Percentiles rank a stretch among this genome's conserved stretches.
phyloP scores from a whole-genome alignment of 2,888 invertebrate genomes.

The Sarcophaga subvicina region DNA sequence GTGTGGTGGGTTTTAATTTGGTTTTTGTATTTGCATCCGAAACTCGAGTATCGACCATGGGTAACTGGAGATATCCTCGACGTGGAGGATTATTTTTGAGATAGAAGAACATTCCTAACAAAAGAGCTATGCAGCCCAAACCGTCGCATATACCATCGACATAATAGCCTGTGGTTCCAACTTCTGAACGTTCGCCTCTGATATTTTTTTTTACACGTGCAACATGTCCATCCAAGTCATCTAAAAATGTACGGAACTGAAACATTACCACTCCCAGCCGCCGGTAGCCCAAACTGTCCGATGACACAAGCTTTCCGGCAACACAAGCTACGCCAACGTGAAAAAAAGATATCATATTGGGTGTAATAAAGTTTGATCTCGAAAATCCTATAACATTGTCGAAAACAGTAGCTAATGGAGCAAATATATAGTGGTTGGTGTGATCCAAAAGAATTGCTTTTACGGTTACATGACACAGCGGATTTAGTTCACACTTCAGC shows the following conservation, averaged over 20 bases:
- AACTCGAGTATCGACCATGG: conserved; percentile 80
- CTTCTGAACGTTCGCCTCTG: conserved; percentile 89
- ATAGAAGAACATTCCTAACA: conserved; percentile 87
- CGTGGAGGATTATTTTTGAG: conserved; percentile 88
- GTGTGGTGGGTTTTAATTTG: conserved; percentile 87
- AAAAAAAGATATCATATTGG: conserved; percentile 91
- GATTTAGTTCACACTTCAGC: conserved; percentile 88
- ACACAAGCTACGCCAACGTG: conserved; percentile 90
- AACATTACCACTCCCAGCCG: conserved; percentile 90
- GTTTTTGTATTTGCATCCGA: conserved; percentile 83
- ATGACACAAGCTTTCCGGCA: conserved; percentile 89
- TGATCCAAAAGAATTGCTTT: conserved; percentile 93
- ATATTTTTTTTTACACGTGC: conserved; percentile 90
- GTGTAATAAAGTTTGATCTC: conserved; percentile 86
- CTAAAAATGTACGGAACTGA: conserved; percentile 91
- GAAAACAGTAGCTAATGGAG: conserved; percentile 89
- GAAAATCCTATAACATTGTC: conserved; percentile 87
- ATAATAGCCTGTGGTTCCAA: conserved; percentile 91
- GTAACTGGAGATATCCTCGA: conserved; percentile 87
- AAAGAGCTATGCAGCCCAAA: conserved; percentile 88
- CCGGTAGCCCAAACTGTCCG: conserved; percentile 87
- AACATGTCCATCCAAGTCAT: conserved; percentile 93
- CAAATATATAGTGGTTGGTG: conserved; percentile 91
- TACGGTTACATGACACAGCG: conserved; percentile 90
- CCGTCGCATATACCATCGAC: conserved; percentile 92